Conservation (phyloP, 1,140 invertebrate genomes). For the Drosophila persimilis region DNA sequence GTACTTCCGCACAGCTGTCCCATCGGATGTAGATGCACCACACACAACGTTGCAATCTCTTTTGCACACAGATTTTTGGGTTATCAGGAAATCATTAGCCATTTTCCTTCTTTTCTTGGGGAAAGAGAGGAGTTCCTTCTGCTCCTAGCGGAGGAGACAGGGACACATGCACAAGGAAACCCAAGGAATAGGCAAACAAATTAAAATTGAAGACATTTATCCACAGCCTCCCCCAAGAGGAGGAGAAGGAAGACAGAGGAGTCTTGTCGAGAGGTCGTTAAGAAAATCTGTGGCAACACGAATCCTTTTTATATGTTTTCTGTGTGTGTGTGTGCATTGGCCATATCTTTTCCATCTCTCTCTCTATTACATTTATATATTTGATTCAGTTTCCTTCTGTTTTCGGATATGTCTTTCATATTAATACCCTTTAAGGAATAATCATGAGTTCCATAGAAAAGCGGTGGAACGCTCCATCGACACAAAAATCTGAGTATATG, state of each 20-base stretch:
- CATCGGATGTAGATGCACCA: conserved; percentile 16
- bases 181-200: conserved; percentile 68
- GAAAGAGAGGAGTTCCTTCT: too few relatives aligned
- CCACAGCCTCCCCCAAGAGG: not conserved
- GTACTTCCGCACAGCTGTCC: conserved; percentile 45
- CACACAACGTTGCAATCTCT: conserved; percentile 31
- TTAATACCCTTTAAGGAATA: not conserved
- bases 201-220: conserved; percentile 64
- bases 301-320: conserved; percentile 43
- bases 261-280: conserved; percentile 61
- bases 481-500: too few relatives aligned
- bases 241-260: too few relatives aligned
- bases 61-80: conserved; percentile 33
- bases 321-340: conserved; percentile 9
- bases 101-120: conserved; percentile 2
- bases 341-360: conserved; percentile 28
- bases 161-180: conserved; percentile 64
- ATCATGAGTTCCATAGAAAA: too few relatives aligned
- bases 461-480: too few relatives aligned
- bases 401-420: too few relatives aligned
- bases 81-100: conserved; percentile 80
- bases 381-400: too few relatives aligned
- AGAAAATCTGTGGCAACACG: conserved; percentile 70
- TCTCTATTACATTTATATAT: too few relatives aligned
- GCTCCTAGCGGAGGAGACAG: not conserved